Percentiles rank a stretch among this genome's conserved stretches.
These are phyloP conservation scores for Dolomedes plantarius DNA, from an alignment of 2,888 invertebrate species.

Conservation along the genomic window DNA sequence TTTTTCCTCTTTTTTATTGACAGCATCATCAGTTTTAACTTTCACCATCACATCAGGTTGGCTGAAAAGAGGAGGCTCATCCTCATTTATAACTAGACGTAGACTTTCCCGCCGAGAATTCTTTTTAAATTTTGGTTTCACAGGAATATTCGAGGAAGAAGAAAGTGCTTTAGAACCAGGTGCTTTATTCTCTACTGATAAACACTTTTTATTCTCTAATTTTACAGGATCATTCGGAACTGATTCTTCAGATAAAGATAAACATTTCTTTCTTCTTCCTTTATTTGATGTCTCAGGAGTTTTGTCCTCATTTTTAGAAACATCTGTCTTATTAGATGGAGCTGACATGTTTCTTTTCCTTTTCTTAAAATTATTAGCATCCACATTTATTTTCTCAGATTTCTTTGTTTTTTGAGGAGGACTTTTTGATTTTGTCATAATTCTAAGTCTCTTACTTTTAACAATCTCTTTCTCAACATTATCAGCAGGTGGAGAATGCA, in stretches of 20 bases:
- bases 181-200: slow-evolving; percentile 10
- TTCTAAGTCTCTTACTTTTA: neutral
- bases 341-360: neutral
- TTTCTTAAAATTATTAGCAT: neutral
- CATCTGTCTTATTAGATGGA: neutral
- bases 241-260: slow-evolving; percentile 21
- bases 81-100: slow-evolving; percentile 16
- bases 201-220: neutral
- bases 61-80: slow-evolving; percentile 84
- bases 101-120: slow-evolving; percentile 11
- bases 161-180: slow-evolving; percentile 1
- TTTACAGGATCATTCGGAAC: neutral
- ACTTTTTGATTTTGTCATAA: neutral
- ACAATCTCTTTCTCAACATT: neutral
- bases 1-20: slow-evolving; percentile 23
- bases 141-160: neutral
- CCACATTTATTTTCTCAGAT: neutral
- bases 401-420: neutral
- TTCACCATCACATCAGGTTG: slow-evolving; percentile 82
- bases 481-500: neutral
- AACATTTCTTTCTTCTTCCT: slow-evolving; percentile 4
- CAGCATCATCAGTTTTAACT: slow-evolving; percentile 29
- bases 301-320: neutral
- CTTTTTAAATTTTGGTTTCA: slow-evolving; percentile 25
- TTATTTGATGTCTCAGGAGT: neutral